Evolutionary conservation across 2,888 invertebrate genomes (phyloP), one percentile per base, ranked within the genome.

Genomic region (Frankliniella fusca): DNA sequence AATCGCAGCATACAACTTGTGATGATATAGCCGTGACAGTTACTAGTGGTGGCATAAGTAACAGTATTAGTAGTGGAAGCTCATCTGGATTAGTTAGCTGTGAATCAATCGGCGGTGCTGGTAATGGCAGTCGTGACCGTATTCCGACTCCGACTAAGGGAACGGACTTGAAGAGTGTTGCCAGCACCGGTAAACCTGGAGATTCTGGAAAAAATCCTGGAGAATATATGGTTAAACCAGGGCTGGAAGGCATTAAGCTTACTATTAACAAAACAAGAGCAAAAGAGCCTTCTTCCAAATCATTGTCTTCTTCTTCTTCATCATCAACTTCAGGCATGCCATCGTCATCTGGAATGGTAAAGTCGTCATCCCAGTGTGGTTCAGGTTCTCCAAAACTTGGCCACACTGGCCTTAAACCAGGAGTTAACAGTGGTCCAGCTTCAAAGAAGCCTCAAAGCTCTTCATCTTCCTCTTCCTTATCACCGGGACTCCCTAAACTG

Each of bases 211-310:
- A 94, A 88, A 93, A 93, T 86, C 93, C 94, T 49, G 88, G 88
- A 0, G 95, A 95, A 86, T 96, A 96, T 86, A 95, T 95, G 93
- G 95, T 97, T 0, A 97, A 96, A 86, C 94, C 94, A 27, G 95
- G 95, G 86, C 93, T 93, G 23, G 96, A 96, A 85, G 96, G 96
- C 7, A 95, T 97, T 89, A 97, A 97, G 88, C 92, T 97, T 82
- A 97, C 96, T 3, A 96, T 97, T 48, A 97, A 96, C 86, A 97
- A 97, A 89, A 95, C 96, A 0, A 91, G 94, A 86, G 92, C 92
- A 38, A 94, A 94, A 86, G 94, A 94, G 49, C 85, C 85, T 83
- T 91, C 91, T 0, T 88, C 88, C 84, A 90, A 90, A 84, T 87
- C 88, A 83, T 84, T 85, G 76, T 83, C 85, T 0, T 88, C 89